phyloP scores from a whole-genome alignment of 1,140 invertebrate genomes.

The Euura lappo region DNA sequence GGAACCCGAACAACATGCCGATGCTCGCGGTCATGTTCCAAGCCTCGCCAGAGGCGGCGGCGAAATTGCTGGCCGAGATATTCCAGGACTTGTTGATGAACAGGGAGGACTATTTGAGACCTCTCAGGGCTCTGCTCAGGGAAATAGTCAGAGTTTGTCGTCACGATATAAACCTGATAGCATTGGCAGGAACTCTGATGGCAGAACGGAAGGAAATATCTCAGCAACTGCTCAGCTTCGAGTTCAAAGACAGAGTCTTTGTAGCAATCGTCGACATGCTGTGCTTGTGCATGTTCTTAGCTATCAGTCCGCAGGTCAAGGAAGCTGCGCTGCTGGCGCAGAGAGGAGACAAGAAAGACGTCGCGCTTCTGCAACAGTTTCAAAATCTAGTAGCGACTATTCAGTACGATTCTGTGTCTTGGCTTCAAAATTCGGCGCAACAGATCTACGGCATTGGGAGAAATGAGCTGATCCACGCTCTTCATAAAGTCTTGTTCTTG shows the following conservation, averaged over 20 bases:
- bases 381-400: constrained; percentile 77
- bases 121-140: constrained; percentile 80
- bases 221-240: constrained; percentile 64
- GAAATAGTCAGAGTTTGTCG: constrained; percentile 87
- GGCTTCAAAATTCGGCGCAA: constrained; percentile 83
- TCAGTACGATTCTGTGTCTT: constrained; percentile 81
- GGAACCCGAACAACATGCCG: constrained; percentile 94
- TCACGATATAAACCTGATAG: constrained; percentile 77
- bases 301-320: constrained; percentile 77
- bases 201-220: constrained; percentile 66
- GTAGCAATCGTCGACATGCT: constrained; percentile 84
- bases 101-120: constrained; percentile 88
- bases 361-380: constrained; percentile 64
- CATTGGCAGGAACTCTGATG: constrained; percentile 75
- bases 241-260: constrained; percentile 84
- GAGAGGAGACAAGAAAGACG: constrained; percentile 70
- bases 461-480: constrained; percentile 77
- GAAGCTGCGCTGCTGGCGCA: constrained; percentile 69
- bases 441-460: constrained; percentile 75
- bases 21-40: constrained; percentile 87
- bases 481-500: constrained; percentile 88
- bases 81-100: constrained; percentile 86
- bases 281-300: constrained; percentile 83
- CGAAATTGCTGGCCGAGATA: constrained; percentile 80
- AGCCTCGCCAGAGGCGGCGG: constrained; percentile 76